Base-by-base conservation (phyloP, 2,113 vertebrate species). In the Lamprologus lemairii region DNA sequence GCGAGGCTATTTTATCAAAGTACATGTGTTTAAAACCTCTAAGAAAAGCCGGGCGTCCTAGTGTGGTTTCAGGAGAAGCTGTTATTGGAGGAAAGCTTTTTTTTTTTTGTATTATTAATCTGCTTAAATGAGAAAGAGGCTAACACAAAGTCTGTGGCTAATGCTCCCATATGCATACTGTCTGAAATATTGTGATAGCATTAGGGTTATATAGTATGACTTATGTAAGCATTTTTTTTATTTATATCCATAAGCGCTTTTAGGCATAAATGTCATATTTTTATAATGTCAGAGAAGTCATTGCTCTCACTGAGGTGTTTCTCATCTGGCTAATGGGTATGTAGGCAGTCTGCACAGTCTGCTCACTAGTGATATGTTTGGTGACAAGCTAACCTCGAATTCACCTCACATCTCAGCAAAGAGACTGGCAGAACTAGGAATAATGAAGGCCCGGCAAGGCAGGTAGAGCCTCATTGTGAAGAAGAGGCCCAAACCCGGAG, bases 181-280 rank as follows among this genome's bases (percentile, higher is more conserved):
- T 75, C 87, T 90, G 88, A 45, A 80, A 17, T 26, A 21, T 28
- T 35, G 35, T 54, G 91, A 93, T 94, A 91, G 91, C 89, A 87
- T 79, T 86, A 47, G 55, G 55, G 47, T 58, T 88, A 82, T 42
- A 85, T 84, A 47, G 75, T 89, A 49, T 92, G 87, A 81, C 92
- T 93, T 89, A 91, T 81, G 42, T 89, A 82, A 91, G 83, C 80
- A 7, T 82, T 88, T 63, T 45, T 60, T 65, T 5, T 0, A 8
- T 68, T 86, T 63, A 75, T 73, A 87, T 89, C 87, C 85, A 83
- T 60, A 83, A 71, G 80, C 7, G 1, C 53, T 83, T 89, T 88
- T 53, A 53, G 11, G 63, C 23, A 65, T 83, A 82, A 87, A 92
- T 92, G 91, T 86, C 78, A 84, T 26, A 47, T 80, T 89, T 88